These are phyloP conservation scores for Patella ulyssiponensis DNA, from an alignment of 2,888 invertebrate species.

Conservation along the genomic window DNA sequence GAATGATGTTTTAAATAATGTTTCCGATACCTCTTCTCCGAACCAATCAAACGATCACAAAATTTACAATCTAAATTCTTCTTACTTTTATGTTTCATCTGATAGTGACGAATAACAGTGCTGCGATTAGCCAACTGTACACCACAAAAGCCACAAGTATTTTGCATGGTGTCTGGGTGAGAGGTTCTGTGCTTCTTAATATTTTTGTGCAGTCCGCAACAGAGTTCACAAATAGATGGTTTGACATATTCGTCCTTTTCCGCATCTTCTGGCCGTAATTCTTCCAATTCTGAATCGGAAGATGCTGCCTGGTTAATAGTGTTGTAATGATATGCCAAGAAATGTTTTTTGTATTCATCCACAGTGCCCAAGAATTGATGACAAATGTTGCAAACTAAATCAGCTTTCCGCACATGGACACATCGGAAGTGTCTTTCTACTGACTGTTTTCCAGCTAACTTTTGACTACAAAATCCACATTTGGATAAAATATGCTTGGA, in stretches of 20 bases:
- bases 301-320: background rate
- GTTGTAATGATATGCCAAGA: background rate
- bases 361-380: background rate
- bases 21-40: background rate
- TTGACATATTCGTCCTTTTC: background rate
- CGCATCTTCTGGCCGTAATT: background rate
- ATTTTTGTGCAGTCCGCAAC: background rate
- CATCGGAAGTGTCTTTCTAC: background rate
- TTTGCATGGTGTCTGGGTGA: background rate
- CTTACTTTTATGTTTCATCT: background rate
- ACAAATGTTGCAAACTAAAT: background rate
- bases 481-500: background rate
- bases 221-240: background rate
- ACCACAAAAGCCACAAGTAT: background rate
- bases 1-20: slow-evolving; percentile 5
- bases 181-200: background rate
- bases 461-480: background rate
- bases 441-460: background rate
- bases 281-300: background rate
- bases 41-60: background rate
- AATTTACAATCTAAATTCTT: background rate
- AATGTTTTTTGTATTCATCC: background rate
- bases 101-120: background rate
- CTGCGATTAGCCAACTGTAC: background rate
- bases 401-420: background rate